Base-by-base conservation (phyloP, 2,888 invertebrate genomes). In the Caenorhabditis macrosperma region DNA sequence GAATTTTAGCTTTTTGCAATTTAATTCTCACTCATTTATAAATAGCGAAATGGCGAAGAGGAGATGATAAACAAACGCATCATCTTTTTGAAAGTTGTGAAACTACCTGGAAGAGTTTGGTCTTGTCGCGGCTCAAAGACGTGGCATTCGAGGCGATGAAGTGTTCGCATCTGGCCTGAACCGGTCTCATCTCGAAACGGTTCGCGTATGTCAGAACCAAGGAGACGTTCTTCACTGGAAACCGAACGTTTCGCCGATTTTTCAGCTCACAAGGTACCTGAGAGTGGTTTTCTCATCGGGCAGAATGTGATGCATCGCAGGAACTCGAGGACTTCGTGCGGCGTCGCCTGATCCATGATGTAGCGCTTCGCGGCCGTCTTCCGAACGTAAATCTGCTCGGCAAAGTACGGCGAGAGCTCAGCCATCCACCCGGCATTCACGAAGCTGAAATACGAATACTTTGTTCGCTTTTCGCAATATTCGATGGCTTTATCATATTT, bases 351-450 rank as follows among this genome's bases (percentile, higher is more conserved):
- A 17, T 86, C 82, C 35, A 86, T 67, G n/a, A 69, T 72, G 38
- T 83, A 74, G 17, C 78, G 78, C 30, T 80, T 78, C 28, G 41
- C 20, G 9, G 64, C 52, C 10, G 77, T 64, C 52, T 86, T 83
- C 44, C 74, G 64, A 9, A 63, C 71, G 74, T 68, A 85, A 28
- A 82, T 72, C 52, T 74, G 78, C 7, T 82, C 79, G 30, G 82
- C 81, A 66, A 88, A 88, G 64, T 82, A 87, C 22, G 85, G 78
- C 20, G 87, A 87, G 50, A 86, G 71, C 63, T 88, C 88, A 54
- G 87, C 83, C 28, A 88, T 64, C 84, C 86, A 88, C 9, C 88
- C 88, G 12, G 85, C 74, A 57, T 88, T 88, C 44, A 88, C 82
- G 68, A 74, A 88, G 55, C 86, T 85, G 57, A 35, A 28, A 59